phyloP scores from a whole-genome alignment of 2,888 invertebrate genomes.

The Drosophila cognata region DNA sequence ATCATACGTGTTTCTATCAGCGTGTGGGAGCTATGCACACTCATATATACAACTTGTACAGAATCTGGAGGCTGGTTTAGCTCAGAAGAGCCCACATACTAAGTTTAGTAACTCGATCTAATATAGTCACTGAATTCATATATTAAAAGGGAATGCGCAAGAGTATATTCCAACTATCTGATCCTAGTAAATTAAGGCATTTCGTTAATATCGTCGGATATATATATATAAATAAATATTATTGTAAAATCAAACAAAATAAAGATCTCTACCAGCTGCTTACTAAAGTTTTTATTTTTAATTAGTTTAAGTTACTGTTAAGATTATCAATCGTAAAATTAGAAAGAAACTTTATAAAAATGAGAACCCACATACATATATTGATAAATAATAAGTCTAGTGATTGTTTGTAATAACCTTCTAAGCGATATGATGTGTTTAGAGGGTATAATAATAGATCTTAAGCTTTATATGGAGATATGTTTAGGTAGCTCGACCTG shows the following conservation, averaged over 20 bases:
- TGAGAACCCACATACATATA: not conserved
- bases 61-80: not conserved
- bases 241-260: not conserved
- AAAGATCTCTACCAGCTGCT: not conserved
- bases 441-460: slow-evolving; percentile 38
- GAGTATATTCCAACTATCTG: not conserved
- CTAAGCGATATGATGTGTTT: not conserved
- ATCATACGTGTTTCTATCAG: not conserved
- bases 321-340: not conserved
- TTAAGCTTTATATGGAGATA: slow-evolving; percentile 13
- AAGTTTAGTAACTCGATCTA: not conserved
- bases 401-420: not conserved
- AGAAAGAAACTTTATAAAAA: not conserved
- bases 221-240: not conserved
- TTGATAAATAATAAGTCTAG: not conserved
- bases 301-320: not conserved
- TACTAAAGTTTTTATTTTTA: not conserved
- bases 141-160: not conserved
- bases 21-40: not conserved
- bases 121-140: not conserved
- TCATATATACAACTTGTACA: not conserved
- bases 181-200: not conserved
- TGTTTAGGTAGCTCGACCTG: not conserved
- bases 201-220: not conserved
- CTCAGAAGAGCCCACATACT: not conserved